These are phyloP conservation scores for Donacobius atricapilla DNA, from an alignment of 2,113 vertebrate genomes.

Conservation along the genomic window DNA sequence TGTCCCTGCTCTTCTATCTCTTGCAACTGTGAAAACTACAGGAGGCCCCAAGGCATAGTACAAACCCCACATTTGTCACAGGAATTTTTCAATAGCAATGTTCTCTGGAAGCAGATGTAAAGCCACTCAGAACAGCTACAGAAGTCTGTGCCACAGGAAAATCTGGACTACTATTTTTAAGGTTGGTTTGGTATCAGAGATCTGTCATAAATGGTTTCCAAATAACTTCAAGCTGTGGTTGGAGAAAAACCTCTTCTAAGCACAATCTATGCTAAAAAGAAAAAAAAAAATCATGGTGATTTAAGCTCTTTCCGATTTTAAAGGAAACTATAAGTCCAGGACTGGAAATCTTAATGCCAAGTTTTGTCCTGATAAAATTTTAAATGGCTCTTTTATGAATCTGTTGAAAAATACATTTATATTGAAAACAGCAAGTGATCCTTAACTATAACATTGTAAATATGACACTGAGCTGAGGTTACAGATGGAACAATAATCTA, in stretches of 20 bases:
- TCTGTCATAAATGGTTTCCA: not conserved
- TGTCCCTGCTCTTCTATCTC: not conserved
- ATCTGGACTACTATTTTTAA: not conserved
- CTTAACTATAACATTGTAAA: conserved; percentile 63
- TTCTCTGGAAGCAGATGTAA: not conserved
- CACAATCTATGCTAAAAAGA: not conserved
- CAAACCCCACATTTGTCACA: accelerated
- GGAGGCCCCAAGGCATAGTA: accelerated
- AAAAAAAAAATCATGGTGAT: not conserved
- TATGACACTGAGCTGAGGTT: conserved; percentile 55
- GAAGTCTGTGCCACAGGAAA: not conserved
- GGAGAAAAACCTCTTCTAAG: not conserved
- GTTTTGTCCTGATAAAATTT: conserved; percentile 45
- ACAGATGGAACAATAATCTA: conserved; percentile 60
- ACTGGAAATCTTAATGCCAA: conserved; percentile 29
- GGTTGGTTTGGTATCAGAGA: not conserved
- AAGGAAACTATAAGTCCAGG: conserved; percentile 16
- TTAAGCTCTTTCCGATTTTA: conserved; percentile 34
- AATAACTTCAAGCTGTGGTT: not conserved
- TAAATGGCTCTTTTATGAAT: conserved; percentile 48
- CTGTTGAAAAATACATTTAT: conserved; percentile 60
- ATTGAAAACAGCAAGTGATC: conserved; percentile 56
- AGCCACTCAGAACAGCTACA: not conserved
- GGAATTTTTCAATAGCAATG: accelerated
- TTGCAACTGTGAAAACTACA: not conserved